Evolutionary conservation across 2,888 invertebrate species (phyloP), one percentile per base, ranked within the genome.

Genomic region (Heliconius charithonia): DNA sequence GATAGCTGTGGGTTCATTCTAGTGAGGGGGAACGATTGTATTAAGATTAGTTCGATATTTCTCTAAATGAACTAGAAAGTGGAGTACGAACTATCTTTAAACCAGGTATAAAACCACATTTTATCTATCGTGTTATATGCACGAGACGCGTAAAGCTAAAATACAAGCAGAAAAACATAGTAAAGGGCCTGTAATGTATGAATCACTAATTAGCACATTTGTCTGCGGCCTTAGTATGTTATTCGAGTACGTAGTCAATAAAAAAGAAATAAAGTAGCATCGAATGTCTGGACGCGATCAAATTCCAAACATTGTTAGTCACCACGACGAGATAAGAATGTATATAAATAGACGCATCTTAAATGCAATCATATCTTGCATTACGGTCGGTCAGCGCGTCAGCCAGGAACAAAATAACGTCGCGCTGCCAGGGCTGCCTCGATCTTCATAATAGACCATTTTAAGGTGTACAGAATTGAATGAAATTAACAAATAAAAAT

Each of bases 271-370:
- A 65, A 67, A 73, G 37, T 67, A 37, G 32, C 67, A 74, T 78
- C 67, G 69, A 74, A 74, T 78, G 73, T 78, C 73, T 59, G 67
- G 41, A 41, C 63, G 76, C 76, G 70, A 78, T 74, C 70, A 67
- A 77, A 80, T 81, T 77, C 81, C 81, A 66, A 75, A 74, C 80
- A 75, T 77, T 71, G 79, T 84, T 81, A 83, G 80, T 84, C 83
- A 84, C 74, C 79, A 76, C 75, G 56, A 75, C 76, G 74, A 83
- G 80, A 81, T 81, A 83, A 81, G 78, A 80, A 70, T 79, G 81
- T 80, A 80, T 83, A 83, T 84, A 83, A 82, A 83, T 84, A 84
- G 80, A 79, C 77, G 75, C 78, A 81, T 82, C 81, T 79, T 81
- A 82, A 79, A 80, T 82, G 81, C 81, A 81, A 81, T 83, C 74